Evolutionary conservation across 2,888 invertebrate species (phyloP), one percentile per base, ranked within the genome.

Genomic region (Agapostemon virescens): DNA sequence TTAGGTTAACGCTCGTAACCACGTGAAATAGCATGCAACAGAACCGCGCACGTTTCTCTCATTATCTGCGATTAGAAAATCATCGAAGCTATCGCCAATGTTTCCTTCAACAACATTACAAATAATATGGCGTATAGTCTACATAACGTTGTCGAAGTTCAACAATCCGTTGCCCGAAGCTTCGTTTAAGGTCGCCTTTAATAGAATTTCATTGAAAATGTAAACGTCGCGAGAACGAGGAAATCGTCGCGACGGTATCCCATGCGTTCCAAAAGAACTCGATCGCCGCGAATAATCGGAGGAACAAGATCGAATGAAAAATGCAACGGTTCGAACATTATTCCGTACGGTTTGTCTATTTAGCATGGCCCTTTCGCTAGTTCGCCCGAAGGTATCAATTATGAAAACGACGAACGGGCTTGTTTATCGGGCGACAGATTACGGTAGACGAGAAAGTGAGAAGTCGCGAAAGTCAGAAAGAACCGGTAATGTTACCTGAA

Each of bases 401-500:
- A 72, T 42, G 55, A 2, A 23, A 49, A 74, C n/a, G 33, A 11
- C 23, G 30, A 30, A 26, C 33, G 26, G 66, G 26, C 20, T 26
- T 15, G 36, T 49, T 13, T 15, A 17, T 15, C 30, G 20, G 2
- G 11, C 9, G n/a, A 33, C 20, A 33, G 36, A 36, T 6, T 15
- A 45, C 13, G 11, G 30, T 11, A 68, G 17, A 36, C 52, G 20
- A 67, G 7, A 42, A 45, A 17, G 49, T n/a, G n/a, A 40, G 13
- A 15, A 38, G 13, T 17, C 20, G 61, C 9, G n/a, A 52, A 67
- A 30, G n/a, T 9, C 26, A 66, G 1, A 23, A 7, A 15, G 20
- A n/a, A 73, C 0, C 13, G 6, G 11, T 36, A 23, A 68, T 74
- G 77, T 66, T 87, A 89, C 89, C 89, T 89, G 83, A 20, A 68